Conservation (phyloP, 2,113 vertebrate species). For the Pica pica region DNA sequence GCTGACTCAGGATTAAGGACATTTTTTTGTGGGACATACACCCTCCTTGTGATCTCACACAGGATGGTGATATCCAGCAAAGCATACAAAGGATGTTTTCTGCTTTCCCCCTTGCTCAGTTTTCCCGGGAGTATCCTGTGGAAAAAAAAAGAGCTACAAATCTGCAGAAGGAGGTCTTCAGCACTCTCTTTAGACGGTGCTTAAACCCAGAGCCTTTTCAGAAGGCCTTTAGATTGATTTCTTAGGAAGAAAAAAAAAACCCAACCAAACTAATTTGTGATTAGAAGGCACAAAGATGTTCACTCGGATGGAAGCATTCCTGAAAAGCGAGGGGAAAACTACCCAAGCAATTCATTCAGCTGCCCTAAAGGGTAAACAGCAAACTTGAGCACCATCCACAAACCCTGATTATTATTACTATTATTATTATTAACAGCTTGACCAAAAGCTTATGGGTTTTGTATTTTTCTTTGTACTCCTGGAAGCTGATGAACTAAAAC, state of each 20-base stretch:
- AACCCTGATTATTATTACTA: not conserved
- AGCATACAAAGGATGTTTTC: not conserved
- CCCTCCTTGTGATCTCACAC: not conserved
- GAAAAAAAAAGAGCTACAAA: not conserved
- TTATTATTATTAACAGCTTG: not conserved
- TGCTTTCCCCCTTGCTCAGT: not conserved
- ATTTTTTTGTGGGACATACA: not conserved
- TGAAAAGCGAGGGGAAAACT: not conserved
- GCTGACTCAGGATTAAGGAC: not conserved
- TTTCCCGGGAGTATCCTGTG: not conserved
- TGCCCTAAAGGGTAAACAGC: constrained; percentile 19
- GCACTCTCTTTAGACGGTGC: not conserved
- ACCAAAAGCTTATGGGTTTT: not conserved
- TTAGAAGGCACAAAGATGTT: constrained; percentile 24
- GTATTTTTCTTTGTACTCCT: not conserved
- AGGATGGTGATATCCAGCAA: not conserved
- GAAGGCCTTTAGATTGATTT: not conserved
- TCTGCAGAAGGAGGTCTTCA: not conserved
- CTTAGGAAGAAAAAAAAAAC: not conserved
- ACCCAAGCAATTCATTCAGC: not conserved
- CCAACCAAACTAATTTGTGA: constrained; percentile 4
- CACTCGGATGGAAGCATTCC: constrained; percentile 20
- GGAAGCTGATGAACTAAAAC: not conserved
- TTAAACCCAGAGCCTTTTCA: not conserved
- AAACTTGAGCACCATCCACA: not conserved